phyloP scores from a whole-genome alignment of 2,113 vertebrate genomes.

The Sakesphorus luctuosus region DNA sequence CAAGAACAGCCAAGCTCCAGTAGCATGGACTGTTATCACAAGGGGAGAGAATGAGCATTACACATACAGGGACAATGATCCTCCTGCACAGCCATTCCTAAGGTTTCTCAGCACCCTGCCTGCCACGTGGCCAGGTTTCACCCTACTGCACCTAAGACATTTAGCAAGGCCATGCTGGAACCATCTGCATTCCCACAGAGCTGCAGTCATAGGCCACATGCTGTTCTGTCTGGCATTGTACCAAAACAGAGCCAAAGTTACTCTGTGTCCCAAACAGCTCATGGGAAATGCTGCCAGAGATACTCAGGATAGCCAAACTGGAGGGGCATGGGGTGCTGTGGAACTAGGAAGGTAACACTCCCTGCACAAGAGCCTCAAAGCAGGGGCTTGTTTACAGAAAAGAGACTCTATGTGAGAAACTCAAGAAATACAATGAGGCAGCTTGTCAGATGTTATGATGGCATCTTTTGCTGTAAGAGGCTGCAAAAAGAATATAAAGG shows the following conservation, averaged over 20 bases:
- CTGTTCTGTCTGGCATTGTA: background rate
- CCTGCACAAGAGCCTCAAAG: background rate
- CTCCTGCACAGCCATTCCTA: background rate
- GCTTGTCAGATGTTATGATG: background rate
- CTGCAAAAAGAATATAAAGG: background rate
- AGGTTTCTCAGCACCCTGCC: background rate
- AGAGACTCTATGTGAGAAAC: background rate
- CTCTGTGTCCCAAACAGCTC: background rate
- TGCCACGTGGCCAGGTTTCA: background rate
- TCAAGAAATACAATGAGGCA: background rate
- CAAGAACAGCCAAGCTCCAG: background rate
- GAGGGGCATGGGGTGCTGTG: background rate
- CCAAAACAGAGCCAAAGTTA: background rate
- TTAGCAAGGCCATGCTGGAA: background rate
- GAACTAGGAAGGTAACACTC: accelerated
- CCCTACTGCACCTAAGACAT: background rate
- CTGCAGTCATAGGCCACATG: background rate
- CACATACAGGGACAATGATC: background rate
- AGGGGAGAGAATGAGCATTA: background rate
- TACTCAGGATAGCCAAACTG: background rate
- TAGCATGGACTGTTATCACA: background rate
- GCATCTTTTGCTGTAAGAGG: background rate
- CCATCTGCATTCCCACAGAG: background rate
- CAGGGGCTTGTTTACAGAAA: background rate
- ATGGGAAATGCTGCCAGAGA: background rate